Evolutionary conservation across 2,888 invertebrate genomes (phyloP).

Genomic region (Alviniconcha strummeri): DNA sequence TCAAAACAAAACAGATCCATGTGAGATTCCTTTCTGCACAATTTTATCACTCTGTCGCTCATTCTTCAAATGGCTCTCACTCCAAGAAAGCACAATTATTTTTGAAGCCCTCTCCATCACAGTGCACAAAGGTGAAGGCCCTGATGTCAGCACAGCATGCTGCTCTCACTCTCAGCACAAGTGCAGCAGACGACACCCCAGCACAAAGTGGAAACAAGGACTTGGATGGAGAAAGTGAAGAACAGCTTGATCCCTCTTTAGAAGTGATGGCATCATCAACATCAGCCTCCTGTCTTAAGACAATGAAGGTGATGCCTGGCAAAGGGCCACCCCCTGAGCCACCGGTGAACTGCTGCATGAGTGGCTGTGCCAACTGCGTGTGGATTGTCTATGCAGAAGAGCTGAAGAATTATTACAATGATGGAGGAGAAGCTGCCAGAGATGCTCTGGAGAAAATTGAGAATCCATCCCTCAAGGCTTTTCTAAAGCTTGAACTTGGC

Average conservation of each 20-base stretch:
- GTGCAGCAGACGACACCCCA: background rate
- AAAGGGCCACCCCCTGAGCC: constrained; percentile 78
- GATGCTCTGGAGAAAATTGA: constrained; percentile 80
- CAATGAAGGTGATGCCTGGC: constrained; percentile 53
- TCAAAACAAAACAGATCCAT: background rate
- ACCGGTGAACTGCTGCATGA: constrained; percentile 92
- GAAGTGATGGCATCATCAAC: constrained; percentile 17
- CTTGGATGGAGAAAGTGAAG: background rate
- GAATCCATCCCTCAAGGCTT: constrained; percentile 89
- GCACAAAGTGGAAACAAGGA: background rate
- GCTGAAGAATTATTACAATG: constrained; percentile 74
- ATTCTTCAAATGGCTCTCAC: background rate
- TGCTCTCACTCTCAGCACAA: background rate
- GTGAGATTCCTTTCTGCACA: background rate
- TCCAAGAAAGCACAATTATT: background rate
- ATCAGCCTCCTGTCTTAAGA: constrained; percentile 28
- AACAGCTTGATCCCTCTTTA: constrained; percentile 10
- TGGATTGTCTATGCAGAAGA: constrained; percentile 93
- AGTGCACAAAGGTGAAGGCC: too few species aligned
- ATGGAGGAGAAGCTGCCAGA: constrained; percentile 82
- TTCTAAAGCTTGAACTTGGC: constrained; percentile 84
- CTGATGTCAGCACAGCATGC: background rate
- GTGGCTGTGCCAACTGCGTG: constrained; percentile 94
- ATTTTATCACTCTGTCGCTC: background rate
- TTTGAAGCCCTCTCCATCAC: background rate